Evolutionary conservation across 1,140 invertebrate genomes (phyloP), one percentile per base, ranked within the genome.

Genomic region (Harlomillsia oculata): DNA sequence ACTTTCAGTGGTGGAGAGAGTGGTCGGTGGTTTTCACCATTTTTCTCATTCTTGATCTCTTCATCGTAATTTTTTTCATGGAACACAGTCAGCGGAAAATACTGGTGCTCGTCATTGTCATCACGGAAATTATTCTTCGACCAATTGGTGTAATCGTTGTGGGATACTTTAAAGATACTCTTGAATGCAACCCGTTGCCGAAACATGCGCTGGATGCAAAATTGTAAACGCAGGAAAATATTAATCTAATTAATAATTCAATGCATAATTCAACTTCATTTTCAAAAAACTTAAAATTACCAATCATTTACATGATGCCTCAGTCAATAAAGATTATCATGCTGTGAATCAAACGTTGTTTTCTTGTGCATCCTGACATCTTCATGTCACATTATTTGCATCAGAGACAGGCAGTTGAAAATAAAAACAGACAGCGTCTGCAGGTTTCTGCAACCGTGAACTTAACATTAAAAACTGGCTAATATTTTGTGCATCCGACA

Each of bases 11-110:
- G 25, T 59, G 56, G 56, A 30, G 50, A 23, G 56, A 52, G 26
- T 59, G 56, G 56, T 53, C 49, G 14, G 37, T 48, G 8, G 50
- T 59, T 29, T 59, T 50, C 30, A 23, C 53, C 16, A 1, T 59
- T 0, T 52, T 53, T 32, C 39, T 59, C 5, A 32, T 51, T 29
- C 37, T 59, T 13, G 46, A 59, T 28, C 21, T 44, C 8, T 18
- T 51, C 1, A 49, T 51, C 2, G 56, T 51, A 3, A 13, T 59
- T 16, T n/a, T 30, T 8, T 23, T 59, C 1, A 59, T 59, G 56
- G 50, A 59, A 18, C 5, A 29, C 26, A 23, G 51, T 13, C 39
- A 46, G 16, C 18, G 56, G 29, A 53, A 49, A 46, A 26, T 39
- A 14, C 32, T 51, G 3, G 32, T 39, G 16, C 20, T 30, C 14